Conservation (phyloP, 1,140 invertebrate genomes). For the Temnothorax nylanderi region DNA sequence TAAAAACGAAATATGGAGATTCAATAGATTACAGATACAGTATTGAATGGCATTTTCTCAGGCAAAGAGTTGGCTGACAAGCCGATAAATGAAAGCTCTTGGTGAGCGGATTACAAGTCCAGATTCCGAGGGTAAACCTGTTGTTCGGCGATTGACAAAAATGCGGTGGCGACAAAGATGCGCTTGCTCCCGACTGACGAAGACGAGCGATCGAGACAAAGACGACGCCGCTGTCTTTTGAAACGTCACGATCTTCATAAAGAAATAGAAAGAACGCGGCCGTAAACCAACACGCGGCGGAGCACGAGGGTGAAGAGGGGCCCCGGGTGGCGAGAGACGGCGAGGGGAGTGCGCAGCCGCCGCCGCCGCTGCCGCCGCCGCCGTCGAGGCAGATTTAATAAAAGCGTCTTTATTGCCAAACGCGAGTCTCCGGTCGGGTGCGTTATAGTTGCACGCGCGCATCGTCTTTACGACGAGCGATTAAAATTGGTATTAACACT, state of each 20-base stretch:
- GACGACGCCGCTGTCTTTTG: slow-evolving; percentile 60
- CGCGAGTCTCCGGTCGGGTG: slow-evolving; percentile 48
- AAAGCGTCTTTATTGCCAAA: slow-evolving; percentile 73
- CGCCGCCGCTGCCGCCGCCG: not conserved
- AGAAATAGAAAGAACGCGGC: slow-evolving; percentile 46
- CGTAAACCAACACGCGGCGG: slow-evolving; percentile 62
- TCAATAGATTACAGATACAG: not conserved
- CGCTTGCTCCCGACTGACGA: not conserved
- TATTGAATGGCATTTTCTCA: slow-evolving; percentile 4
- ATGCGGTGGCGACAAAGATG: not conserved
- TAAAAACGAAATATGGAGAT: not conserved
- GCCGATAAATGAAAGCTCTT: not conserved
- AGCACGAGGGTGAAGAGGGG: slow-evolving; percentile 29
- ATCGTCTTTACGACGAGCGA: slow-evolving; percentile 76
- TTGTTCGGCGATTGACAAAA: slow-evolving; percentile 25
- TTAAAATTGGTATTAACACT: slow-evolving; percentile 78
- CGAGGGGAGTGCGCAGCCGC: slow-evolving; percentile 10
- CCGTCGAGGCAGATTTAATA: slow-evolving; percentile 69
- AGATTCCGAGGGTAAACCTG: not conserved
- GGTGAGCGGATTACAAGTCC: not conserved
- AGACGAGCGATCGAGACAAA: slow-evolving; percentile 31
- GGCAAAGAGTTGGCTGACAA: not conserved
- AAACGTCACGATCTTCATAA: slow-evolving; percentile 73
- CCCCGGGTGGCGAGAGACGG: not conserved
- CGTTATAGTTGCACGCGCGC: slow-evolving; percentile 49